Percentiles rank a stretch among this genome's conserved stretches.
phyloP scores from a whole-genome alignment of 1,140 invertebrate species.

The Rhagoletis pomonella region DNA sequence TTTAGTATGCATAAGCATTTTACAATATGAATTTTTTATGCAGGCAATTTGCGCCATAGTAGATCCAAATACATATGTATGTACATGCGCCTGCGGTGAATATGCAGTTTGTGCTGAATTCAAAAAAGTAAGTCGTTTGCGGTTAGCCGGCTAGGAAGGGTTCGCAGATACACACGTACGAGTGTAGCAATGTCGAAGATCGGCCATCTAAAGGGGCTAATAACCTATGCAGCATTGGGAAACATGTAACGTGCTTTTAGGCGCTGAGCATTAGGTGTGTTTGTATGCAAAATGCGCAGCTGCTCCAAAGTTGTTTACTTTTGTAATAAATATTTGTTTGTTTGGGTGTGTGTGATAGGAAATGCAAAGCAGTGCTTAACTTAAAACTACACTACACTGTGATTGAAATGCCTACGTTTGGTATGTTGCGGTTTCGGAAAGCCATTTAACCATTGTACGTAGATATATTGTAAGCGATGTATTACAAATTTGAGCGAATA shows the following conservation, averaged over 20 bases:
- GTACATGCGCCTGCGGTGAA: not conserved
- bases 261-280: not conserved
- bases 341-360: too few relatives aligned
- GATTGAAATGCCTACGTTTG: too few relatives aligned
- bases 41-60: conserved; percentile 5
- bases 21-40: conserved; percentile 36
- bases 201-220: not conserved
- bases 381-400: too few relatives aligned
- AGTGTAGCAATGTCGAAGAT: not conserved
- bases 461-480: too few relatives aligned
- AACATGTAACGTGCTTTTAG: conserved; percentile 8
- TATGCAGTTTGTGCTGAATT: not conserved
- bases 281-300: too few relatives aligned
- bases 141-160: not conserved
- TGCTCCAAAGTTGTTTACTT: too few relatives aligned
- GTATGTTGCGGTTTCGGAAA: too few relatives aligned
- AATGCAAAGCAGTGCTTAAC: too few relatives aligned
- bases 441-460: too few relatives aligned
- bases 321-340: too few relatives aligned
- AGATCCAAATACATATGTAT: too few relatives aligned
- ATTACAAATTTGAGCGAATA: too few relatives aligned
- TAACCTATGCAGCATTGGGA: not conserved
- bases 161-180: not conserved
- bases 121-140: conserved; percentile 17
- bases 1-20: conserved; percentile 44